Evolutionary conservation across 2,888 invertebrate species (phyloP).

Genomic region (Gasteruption jaculator): DNA sequence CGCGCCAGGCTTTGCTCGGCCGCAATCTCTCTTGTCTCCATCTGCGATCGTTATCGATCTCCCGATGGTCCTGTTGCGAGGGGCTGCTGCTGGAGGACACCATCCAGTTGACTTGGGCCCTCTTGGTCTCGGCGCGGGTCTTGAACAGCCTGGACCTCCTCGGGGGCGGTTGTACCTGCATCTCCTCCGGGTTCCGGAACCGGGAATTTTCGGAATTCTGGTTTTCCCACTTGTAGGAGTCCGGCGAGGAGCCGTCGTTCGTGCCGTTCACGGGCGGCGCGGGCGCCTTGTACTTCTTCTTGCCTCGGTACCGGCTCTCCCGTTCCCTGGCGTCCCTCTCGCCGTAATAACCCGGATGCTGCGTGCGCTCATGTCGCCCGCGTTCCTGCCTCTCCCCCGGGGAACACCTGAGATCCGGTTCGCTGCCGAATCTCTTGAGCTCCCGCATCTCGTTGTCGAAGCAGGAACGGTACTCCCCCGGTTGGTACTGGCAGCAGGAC

Average conservation of each 20-base stretch:
- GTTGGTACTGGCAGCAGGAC: conserved; percentile 30
- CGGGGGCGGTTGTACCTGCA: conserved; percentile 44
- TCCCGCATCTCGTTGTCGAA: conserved; percentile 42
- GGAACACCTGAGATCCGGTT: conserved; percentile 62
- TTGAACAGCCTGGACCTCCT: conserved; percentile 67
- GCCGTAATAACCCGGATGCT: conserved; percentile 34
- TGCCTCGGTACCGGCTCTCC: conserved; percentile 54
- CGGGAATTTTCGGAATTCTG: conserved; percentile 53
- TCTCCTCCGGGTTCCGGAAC: conserved; percentile 31
- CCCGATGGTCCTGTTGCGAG: too few species aligned
- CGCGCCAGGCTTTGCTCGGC: conserved; percentile 4
- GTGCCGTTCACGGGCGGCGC: conserved; percentile 56
- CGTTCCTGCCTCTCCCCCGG: conserved; percentile 20
- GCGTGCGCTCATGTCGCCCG: conserved; percentile 18
- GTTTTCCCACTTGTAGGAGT: conserved; percentile 56
- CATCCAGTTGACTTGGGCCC: conserved; percentile 41
- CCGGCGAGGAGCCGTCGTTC: conserved; percentile 57
- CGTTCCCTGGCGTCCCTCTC: conserved; percentile 53
- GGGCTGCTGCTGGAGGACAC: conserved; percentile 11
- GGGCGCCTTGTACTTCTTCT: conserved; percentile 76
- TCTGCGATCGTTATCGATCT: conserved; percentile 24
- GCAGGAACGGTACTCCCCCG: conserved; percentile 34
- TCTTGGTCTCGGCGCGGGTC: conserved; percentile 70
- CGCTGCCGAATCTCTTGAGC: conserved; percentile 66
- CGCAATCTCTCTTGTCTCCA: conserved; percentile 20